Percentiles rank a stretch among this genome's conserved stretches.
Conservation (phyloP, 2,113 vertebrate species). For the Melanocharis versteri region DNA sequence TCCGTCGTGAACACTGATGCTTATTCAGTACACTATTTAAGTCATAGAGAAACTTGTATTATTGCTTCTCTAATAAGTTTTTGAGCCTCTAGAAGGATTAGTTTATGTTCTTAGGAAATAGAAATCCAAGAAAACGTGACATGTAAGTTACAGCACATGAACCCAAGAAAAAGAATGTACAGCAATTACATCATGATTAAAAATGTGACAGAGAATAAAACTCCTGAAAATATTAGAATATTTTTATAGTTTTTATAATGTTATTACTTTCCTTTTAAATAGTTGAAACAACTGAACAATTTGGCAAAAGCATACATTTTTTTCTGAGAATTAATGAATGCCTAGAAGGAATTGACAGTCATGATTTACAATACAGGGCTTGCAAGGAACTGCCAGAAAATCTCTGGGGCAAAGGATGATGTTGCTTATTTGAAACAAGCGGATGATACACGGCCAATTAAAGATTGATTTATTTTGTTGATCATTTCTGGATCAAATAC, state of each 20-base stretch:
- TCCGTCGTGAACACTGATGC: constrained; percentile 50
- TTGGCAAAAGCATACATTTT: neutral
- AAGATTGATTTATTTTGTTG: neutral
- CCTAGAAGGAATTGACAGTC: neutral
- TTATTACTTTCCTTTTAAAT: neutral
- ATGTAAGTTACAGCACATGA: neutral
- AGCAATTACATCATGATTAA: neutral
- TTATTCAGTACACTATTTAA: constrained; percentile 39
- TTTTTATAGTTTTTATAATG: neutral
- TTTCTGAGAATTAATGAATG: neutral
- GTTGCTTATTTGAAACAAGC: neutral
- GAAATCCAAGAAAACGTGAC: neutral
- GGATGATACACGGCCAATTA: neutral
- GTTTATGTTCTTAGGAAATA: constrained; percentile 46
- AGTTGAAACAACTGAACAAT: neutral
- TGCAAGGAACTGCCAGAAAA: constrained; percentile 16
- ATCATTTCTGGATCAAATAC: neutral
- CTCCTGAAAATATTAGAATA: neutral
- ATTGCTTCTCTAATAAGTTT: constrained; percentile 13
- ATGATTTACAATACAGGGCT: neutral
- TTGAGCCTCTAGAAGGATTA: constrained; percentile 54
- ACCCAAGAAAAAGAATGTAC: neutral
- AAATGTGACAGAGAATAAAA: neutral
- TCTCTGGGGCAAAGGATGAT: neutral
- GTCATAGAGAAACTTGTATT: constrained; percentile 47